Evolutionary conservation across 2,113 vertebrate species (phyloP).

Genomic region (Trichechus manatus): DNA sequence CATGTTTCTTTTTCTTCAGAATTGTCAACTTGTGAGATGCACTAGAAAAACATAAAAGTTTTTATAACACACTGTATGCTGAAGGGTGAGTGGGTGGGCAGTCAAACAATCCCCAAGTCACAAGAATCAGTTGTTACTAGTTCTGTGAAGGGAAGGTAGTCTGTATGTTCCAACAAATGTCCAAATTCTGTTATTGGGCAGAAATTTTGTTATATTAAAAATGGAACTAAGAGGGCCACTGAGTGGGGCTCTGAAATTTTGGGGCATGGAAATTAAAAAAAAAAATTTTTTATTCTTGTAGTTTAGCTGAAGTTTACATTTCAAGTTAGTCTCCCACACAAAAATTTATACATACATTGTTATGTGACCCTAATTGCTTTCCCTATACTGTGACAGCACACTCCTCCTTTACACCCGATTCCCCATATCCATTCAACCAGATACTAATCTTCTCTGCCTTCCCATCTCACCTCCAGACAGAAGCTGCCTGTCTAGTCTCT

Average conservation of each 20-base stretch:
- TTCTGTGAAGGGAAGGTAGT: neutral
- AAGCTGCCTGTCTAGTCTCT: no score
- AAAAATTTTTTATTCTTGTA: no score
- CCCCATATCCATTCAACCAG: no score
- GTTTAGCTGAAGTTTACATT: no score
- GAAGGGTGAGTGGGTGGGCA: neutral
- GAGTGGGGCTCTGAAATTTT: constrained; percentile 7
- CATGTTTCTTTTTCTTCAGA: constrained; percentile 41
- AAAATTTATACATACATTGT: no score
- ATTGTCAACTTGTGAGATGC: neutral
- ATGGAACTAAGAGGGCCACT: constrained; percentile 26
- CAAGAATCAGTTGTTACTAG: neutral
- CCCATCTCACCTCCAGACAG: no score
- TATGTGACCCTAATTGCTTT: no score
- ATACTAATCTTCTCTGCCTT: no score
- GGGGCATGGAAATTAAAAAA: no score
- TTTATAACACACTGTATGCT: neutral
- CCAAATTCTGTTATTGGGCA: neutral
- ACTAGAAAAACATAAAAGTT: neutral
- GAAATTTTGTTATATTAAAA: constrained; percentile 8
- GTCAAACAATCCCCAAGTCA: neutral
- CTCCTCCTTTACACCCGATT: no score
- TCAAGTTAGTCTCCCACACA: no score
- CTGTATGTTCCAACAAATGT: neutral
- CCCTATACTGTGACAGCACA: no score